Evolutionary conservation across 35 echinoderm and acorn worm genomes (phyloP).

Genomic region (Ptychodera flava): DNA sequence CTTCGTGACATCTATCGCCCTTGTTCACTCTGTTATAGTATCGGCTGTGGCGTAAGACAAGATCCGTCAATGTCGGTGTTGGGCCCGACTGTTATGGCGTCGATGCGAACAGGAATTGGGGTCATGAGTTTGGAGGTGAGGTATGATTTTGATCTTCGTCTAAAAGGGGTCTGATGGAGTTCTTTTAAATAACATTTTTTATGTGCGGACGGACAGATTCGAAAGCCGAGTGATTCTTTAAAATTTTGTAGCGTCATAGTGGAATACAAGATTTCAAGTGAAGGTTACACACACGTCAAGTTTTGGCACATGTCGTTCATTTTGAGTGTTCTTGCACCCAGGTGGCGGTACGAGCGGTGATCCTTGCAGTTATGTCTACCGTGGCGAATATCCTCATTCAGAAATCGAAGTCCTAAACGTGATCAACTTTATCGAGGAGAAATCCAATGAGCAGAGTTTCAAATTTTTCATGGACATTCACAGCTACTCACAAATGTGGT

Average conservation of each 20-base stretch:
- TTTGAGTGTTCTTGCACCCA: no score
- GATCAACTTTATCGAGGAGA: not conserved
- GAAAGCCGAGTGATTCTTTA: no score
- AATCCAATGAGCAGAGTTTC: not conserved
- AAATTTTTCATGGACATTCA: not conserved
- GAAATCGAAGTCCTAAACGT: not conserved
- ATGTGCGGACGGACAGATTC: no score
- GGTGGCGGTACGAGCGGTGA: not conserved
- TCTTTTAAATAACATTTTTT: no score
- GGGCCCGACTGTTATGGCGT: constrained; percentile 27
- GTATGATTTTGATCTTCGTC: not conserved
- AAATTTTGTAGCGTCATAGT: no score
- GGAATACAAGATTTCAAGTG: no score
- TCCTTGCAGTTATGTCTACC: not conserved
- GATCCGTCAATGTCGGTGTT: constrained; percentile 7
- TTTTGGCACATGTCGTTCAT: no score
- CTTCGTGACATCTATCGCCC: no score
- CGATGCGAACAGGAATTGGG: constrained; percentile 79
- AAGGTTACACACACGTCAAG: no score
- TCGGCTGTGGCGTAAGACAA: constrained; percentile 80
- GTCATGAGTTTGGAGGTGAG: constrained; percentile 64
- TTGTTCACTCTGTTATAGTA: constrained; percentile 44
- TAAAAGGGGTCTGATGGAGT: no score
- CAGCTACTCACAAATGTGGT: not conserved
- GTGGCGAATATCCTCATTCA: not conserved